These are phyloP conservation scores for Carposina sasakii DNA, from an alignment of 1,140 invertebrate genomes.

Conservation along the genomic window DNA sequence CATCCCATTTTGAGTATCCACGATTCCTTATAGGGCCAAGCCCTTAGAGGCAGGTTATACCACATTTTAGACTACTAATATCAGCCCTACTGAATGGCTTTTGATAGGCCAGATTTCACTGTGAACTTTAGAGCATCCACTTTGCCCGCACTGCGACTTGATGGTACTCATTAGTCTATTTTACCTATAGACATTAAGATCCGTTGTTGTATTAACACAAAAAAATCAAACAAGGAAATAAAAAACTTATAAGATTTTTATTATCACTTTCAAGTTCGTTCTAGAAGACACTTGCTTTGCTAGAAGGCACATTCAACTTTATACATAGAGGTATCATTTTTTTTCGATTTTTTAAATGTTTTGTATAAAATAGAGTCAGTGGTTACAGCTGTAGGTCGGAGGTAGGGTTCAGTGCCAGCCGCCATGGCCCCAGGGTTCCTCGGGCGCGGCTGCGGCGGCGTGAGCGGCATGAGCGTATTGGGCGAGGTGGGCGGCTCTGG, in stretches of 20 bases:
- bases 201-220: too few relatives aligned
- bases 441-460: constrained; percentile 54
- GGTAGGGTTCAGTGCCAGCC: constrained; percentile 58
- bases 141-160: too few relatives aligned
- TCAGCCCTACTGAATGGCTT: too few relatives aligned
- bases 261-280: constrained; percentile 48
- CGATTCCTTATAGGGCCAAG: too few relatives aligned
- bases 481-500: constrained; percentile 56
- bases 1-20: too few relatives aligned
- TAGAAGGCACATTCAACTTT: constrained; percentile 54
- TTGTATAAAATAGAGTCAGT: constrained; percentile 64
- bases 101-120: too few relatives aligned
- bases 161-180: too few relatives aligned
- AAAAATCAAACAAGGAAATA: constrained; percentile 11
- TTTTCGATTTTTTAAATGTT: constrained; percentile 57
- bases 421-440: constrained; percentile 53
- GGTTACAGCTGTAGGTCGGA: constrained; percentile 41
- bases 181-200: too few relatives aligned
- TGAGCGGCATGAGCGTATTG: constrained; percentile 58
- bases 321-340: constrained; percentile 49
- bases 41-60: too few relatives aligned
- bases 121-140: too few relatives aligned
- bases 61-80: too few relatives aligned
- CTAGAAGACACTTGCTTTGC: constrained; percentile 48
- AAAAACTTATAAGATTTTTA: constrained; percentile 47